These are phyloP conservation scores for Drosophila sp. DNA, from an alignment of 1,140 invertebrate species.

Conservation along the genomic window DNA sequence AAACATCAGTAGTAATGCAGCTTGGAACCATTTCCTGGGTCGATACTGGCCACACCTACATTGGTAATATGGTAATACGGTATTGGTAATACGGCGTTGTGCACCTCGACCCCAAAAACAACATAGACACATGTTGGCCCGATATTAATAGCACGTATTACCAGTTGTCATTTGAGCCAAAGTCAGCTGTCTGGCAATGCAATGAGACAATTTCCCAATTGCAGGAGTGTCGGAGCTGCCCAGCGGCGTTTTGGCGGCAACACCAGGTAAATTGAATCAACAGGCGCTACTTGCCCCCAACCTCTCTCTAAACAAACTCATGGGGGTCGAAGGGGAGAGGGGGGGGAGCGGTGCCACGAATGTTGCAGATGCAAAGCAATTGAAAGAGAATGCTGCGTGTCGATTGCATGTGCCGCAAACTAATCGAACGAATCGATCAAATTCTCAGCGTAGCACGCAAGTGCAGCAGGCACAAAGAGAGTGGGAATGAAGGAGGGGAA, in stretches of 20 bases:
- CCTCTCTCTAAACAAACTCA: neutral
- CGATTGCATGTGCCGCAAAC: conserved; percentile 81
- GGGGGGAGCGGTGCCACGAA: neutral
- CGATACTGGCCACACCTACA: conserved; percentile 20
- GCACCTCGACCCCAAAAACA: conserved; percentile 10
- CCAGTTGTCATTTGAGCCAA: conserved; percentile 79
- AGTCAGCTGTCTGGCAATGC: conserved; percentile 67
- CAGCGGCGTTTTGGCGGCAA: conserved; percentile 32
- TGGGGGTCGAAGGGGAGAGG: too few relatives aligned
- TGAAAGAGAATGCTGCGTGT: conserved; percentile 80
- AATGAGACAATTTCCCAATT: conserved; percentile 79
- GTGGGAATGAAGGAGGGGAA: neutral
- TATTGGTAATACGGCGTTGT: conserved; percentile 6
- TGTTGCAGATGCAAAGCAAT: conserved; percentile 52
- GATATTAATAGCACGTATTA: conserved; percentile 78
- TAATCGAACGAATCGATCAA: conserved; percentile 84
- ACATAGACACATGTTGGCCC: conserved; percentile 31
- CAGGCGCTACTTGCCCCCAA: conserved; percentile 16
- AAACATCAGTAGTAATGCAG: neutral
- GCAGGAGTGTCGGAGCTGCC: conserved; percentile 47
- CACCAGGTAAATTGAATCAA: conserved; percentile 75
- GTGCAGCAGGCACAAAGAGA: conserved; percentile 14
- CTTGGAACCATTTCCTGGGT: conserved; percentile 5
- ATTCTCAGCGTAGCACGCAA: conserved; percentile 79
- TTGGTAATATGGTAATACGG: neutral